These are phyloP conservation scores for Eretmochelys imbricata DNA, from an alignment of 2,113 vertebrate species.

Conservation along the genomic window DNA sequence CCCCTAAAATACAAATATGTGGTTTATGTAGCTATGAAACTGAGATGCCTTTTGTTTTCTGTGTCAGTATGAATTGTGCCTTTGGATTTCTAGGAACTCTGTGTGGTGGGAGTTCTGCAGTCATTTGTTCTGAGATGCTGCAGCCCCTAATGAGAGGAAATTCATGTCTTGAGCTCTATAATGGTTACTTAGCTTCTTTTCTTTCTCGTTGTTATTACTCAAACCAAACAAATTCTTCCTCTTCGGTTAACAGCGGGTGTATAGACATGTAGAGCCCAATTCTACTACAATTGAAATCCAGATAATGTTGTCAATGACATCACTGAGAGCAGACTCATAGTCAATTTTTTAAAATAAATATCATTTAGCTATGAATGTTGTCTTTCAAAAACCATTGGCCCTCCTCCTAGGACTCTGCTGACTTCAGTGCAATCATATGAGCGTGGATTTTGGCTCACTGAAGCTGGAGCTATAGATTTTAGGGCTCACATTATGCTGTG, in stretches of 20 bases:
- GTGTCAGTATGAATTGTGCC: not conserved
- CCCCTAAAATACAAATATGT: not conserved
- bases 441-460: not conserved
- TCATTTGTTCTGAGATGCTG: not conserved
- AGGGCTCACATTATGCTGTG: conserved; percentile 35
- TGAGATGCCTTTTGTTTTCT: not conserved
- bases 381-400: not conserved
- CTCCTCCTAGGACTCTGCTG: not conserved
- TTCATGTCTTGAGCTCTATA: not conserved
- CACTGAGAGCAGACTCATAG: not conserved
- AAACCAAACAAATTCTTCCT: not conserved
- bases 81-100: not conserved
- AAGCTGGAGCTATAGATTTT: conserved; percentile 50
- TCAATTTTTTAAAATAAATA: not conserved
- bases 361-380: not conserved
- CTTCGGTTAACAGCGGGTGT: not conserved
- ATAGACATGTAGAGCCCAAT: not conserved
- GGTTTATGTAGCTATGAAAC: not conserved
- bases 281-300: not conserved
- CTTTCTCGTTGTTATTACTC: not conserved
- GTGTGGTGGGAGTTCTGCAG: not conserved
- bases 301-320: not conserved
- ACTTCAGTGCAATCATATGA: not conserved
- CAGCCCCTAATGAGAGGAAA: not conserved
- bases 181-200: not conserved